phyloP scores from a whole-genome alignment of 1,140 invertebrate genomes.

The Anastatus disparis region DNA sequence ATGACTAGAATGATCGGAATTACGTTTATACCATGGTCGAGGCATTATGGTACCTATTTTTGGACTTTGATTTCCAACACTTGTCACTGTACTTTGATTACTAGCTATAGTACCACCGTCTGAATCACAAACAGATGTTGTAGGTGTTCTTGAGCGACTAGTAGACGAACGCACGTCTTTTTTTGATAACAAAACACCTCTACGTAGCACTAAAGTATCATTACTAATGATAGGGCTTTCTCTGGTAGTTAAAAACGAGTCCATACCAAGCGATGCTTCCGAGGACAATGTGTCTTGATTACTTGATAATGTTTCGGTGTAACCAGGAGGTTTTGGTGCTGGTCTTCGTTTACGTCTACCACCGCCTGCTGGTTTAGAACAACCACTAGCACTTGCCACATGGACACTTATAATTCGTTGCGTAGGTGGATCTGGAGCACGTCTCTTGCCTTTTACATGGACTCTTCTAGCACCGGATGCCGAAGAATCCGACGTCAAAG shows the following conservation, averaged over 20 bases:
- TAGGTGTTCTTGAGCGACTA: conserved; percentile 36
- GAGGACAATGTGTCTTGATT: conserved; percentile 37
- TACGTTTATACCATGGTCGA: conserved; percentile 75
- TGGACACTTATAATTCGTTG: conserved; percentile 2
- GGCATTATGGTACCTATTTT: conserved; percentile 62
- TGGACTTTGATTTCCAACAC: not conserved
- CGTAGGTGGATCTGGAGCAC: conserved; percentile 75
- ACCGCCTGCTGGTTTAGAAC: not conserved
- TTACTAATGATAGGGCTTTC: conserved; percentile 55
- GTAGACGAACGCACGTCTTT: conserved; percentile 42
- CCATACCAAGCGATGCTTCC: conserved; percentile 41
- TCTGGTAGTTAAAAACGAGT: conserved; percentile 19
- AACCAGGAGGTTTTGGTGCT: conserved; percentile 71
- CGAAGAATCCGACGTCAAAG: not conserved
- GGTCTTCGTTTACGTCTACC: conserved; percentile 56
- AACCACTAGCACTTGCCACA: conserved; percentile 48
- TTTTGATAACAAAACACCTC: conserved; percentile 54
- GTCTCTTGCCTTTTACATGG: conserved; percentile 80
- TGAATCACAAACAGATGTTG: not conserved
- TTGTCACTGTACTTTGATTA: not conserved
- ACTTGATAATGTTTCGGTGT: not conserved
- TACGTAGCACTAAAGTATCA: conserved; percentile 60
- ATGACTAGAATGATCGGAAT: conserved; percentile 38
- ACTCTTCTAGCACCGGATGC: conserved; percentile 56
- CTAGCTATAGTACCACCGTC: not conserved